Evolutionary conservation across 2,888 invertebrate species (phyloP).

Genomic region (Galerucella pusilla): DNA sequence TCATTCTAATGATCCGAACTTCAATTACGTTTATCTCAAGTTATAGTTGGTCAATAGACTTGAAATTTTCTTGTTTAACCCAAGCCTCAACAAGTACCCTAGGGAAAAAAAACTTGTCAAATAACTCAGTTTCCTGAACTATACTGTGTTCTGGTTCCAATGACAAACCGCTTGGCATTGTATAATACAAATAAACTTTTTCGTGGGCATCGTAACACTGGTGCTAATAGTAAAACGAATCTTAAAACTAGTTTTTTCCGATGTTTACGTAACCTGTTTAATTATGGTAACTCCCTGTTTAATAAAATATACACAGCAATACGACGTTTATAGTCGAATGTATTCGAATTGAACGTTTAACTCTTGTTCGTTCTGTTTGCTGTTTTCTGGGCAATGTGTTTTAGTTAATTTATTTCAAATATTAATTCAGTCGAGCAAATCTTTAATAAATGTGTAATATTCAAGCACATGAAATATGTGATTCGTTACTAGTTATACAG

Average conservation of each 20-base stretch:
- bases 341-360: background rate
- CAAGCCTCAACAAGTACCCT: no score
- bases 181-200: constrained; percentile 18
- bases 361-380: background rate
- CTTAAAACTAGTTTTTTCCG: constrained; percentile 26
- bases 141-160: background rate
- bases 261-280: constrained; percentile 36
- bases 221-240: constrained; percentile 30
- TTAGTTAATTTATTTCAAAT: background rate
- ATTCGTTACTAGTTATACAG: background rate
- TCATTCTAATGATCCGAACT: no score
- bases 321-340: constrained; percentile 8
- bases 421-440: background rate
- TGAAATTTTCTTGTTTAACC: background rate
- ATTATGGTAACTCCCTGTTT: constrained; percentile 32
- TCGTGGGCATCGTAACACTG: constrained; percentile 30
- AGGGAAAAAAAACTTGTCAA: no score
- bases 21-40: no score
- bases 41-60: no score
- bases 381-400: constrained; percentile 1
- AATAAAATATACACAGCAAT: constrained; percentile 33
- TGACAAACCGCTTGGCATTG: constrained; percentile 17
- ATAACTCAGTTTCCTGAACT: no score
- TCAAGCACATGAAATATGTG: background rate
- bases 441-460: background rate